These are phyloP conservation scores for Hippopotamyrus pictus DNA, from an alignment of 2,797 vertebrate species.

Conservation along the genomic window DNA sequence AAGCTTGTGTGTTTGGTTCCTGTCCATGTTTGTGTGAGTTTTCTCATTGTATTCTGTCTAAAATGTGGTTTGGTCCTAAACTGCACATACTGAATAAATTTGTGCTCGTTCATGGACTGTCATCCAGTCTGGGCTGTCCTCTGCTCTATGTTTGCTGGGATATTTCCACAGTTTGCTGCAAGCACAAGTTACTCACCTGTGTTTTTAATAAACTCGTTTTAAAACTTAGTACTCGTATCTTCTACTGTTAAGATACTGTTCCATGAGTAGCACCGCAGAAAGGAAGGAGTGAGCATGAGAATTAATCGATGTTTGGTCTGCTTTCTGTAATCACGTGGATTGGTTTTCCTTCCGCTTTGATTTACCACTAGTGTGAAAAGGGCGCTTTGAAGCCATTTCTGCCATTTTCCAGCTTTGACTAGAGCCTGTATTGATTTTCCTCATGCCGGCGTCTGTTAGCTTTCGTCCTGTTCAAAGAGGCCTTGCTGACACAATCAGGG, in stretches of 20 bases:
- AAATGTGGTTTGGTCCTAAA: background rate
- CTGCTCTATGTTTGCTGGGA: background rate
- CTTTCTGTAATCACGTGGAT: slow-evolving; percentile 54
- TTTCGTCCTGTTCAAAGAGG: slow-evolving; percentile 60
- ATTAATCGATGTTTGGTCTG: slow-evolving; percentile 12
- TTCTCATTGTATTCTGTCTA: background rate
- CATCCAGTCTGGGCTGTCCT: background rate
- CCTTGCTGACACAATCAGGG: slow-evolving; percentile 26
- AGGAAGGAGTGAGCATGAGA: background rate
- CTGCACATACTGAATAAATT: background rate
- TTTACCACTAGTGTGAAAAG: slow-evolving; percentile 58
- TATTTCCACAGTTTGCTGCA: background rate
- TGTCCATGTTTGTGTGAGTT: background rate
- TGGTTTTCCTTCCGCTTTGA: slow-evolving; percentile 63
- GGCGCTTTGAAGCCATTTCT: slow-evolving; percentile 68
- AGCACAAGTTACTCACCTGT: background rate
- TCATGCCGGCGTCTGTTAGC: slow-evolving; percentile 59
- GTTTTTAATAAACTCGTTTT: slow-evolving; percentile 31
- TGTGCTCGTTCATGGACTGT: background rate
- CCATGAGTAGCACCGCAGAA: background rate
- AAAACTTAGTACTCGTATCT: slow-evolving; percentile 17
- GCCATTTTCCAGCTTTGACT: slow-evolving; percentile 64
- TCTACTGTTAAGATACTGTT: slow-evolving; percentile 23
- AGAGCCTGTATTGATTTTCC: slow-evolving; percentile 64
- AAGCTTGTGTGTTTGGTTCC: background rate